Evolutionary conservation across 2,113 vertebrate species (phyloP).

Genomic region (Scomber colias): DNA sequence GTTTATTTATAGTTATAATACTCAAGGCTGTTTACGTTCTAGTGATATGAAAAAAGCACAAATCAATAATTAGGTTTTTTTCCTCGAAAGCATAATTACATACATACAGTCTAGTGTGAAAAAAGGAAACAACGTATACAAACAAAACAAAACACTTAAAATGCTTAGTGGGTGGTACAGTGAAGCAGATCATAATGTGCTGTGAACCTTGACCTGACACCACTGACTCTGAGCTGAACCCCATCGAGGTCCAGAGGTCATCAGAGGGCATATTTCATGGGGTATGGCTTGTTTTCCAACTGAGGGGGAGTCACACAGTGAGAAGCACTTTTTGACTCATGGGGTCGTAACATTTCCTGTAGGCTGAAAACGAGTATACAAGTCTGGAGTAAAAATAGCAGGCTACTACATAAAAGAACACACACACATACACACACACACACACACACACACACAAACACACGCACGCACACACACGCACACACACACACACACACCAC

Average conservation of each 20-base stretch:
- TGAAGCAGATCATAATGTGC: constrained; percentile 51
- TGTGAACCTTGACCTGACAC: constrained; percentile 67
- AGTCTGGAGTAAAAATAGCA: constrained; percentile 79
- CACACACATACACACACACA: constrained; percentile 21
- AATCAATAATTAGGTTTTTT: background rate
- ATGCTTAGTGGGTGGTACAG: constrained; percentile 54
- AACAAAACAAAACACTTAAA: background rate
- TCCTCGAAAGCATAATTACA: background rate
- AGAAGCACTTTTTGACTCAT: constrained; percentile 64
- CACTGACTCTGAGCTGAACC: constrained; percentile 68
- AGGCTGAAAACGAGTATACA: constrained; percentile 66
- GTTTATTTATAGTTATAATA: background rate
- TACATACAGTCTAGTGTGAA: background rate
- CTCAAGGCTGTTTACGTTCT: background rate
- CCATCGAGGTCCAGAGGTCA: constrained; percentile 54
- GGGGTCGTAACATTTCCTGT: constrained; percentile 75
- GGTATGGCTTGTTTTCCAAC: constrained; percentile 70
- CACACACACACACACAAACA: constrained; percentile 15
- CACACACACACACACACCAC: constrained; percentile 20
- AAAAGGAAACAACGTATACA: too few species aligned
- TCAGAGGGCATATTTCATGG: constrained; percentile 55
- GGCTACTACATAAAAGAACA: constrained; percentile 52
- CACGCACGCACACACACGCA: constrained; percentile 30
- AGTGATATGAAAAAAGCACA: background rate
- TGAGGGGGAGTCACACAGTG: constrained; percentile 53